Base-by-base conservation (phyloP, 2,113 vertebrate species). In the Phaethornis superciliosus region DNA sequence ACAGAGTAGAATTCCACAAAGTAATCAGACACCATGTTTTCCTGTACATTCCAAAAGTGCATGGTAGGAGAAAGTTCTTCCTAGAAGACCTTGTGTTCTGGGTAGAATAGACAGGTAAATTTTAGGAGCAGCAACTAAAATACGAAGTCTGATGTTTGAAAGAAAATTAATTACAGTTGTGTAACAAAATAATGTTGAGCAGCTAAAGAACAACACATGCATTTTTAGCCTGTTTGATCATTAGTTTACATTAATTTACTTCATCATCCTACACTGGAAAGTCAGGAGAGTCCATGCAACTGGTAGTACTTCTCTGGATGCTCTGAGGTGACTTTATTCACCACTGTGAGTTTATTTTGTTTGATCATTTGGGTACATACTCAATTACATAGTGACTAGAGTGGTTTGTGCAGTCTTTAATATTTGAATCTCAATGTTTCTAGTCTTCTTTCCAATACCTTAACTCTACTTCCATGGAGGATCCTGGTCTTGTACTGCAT, bases 341-440 rank as follows among this genome's bases (percentile, higher is more conserved):
- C 59, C 26, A 1, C 28, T 26, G 15, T 58, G 16, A 27, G 35
- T 85, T 80, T 30, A 52, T 4, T 2, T 64, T 69, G 8, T 71
- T 72, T 18, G 3, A 59, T 58, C 27, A 35, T 88, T 83, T 83
- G 26, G 6, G 37, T 74, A 18, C 27, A 51, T 67, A 28, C 22
- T 74, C 40, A 58, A 1, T 24, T 46, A 49, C 0, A 0, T 2
- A 55, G 46, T 65, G 46, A 74, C 15, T 49, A 42, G 22, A 82
- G 33, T 77, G 26, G 15, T 60, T 76, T 90, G 19, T 0, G 0
- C 21, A 11, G 30, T 51, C 58, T 84, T 71, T 87, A 51, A 11
- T 82, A 51, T 30, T 69, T 92, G 68, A 89, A 30, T 93, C 44
- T 75, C 58, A 15, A 7, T 80, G 4, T 72, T 85, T 81, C 8